These are phyloP conservation scores for Rotaria socialis DNA, from an alignment of 2,888 invertebrate genomes.

Conservation along the genomic window DNA sequence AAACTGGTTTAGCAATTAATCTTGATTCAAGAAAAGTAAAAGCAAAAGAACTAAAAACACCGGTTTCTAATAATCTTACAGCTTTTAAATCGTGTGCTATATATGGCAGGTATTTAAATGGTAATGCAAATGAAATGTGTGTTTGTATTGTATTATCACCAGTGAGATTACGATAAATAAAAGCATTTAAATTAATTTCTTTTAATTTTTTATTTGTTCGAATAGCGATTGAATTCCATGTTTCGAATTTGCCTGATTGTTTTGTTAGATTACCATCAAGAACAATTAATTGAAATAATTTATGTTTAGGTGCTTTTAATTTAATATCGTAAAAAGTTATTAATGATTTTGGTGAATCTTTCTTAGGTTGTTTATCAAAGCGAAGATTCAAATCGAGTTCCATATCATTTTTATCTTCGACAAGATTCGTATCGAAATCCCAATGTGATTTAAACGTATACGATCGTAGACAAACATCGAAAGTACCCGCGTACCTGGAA, in stretches of 20 bases:
- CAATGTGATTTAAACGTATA: not conserved
- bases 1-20: not conserved
- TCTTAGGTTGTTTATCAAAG: not conserved
- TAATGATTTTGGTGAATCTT: not conserved
- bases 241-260: not conserved
- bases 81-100: not conserved
- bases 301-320: not conserved
- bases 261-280: not conserved
- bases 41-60: not conserved
- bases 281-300: not conserved
- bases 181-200: not conserved
- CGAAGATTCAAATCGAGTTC: not conserved
- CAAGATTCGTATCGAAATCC: constrained; percentile 27
- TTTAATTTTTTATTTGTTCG: not conserved
- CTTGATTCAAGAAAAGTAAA: not conserved
- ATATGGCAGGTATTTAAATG: not conserved
- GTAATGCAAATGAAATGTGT: not conserved
- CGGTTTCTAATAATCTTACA: not conserved
- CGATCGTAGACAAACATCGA: not conserved
- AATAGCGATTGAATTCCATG: not conserved
- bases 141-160: not conserved
- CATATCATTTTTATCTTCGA: not conserved
- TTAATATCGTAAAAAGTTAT: not conserved
- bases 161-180: not conserved
- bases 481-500: not conserved